Conservation (phyloP, 2,113 vertebrate species). For the Ifrita kowaldi region DNA sequence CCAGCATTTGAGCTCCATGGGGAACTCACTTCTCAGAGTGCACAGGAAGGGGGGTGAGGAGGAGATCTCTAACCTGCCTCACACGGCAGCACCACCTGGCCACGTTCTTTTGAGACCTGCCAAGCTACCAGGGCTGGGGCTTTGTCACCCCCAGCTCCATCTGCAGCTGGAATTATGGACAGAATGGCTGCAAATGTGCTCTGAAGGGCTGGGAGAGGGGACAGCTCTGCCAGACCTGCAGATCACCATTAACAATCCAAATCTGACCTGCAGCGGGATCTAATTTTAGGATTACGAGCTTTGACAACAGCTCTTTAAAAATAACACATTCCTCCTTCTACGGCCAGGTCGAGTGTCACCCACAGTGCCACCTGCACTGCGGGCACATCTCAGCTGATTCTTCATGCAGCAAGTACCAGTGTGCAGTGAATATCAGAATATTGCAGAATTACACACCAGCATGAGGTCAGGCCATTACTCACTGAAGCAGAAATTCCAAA, state of each 20-base stretch:
- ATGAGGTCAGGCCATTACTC: background rate
- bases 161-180: background rate
- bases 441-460: background rate
- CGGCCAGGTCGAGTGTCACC: background rate
- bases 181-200: background rate
- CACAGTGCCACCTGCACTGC: background rate
- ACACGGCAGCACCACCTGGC: background rate
- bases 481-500: constrained; percentile 5
- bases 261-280: background rate
- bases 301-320: constrained; percentile 31
- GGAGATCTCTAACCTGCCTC: background rate
- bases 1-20: background rate
- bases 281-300: constrained; percentile 49
- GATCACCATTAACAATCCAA: background rate
- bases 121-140: background rate
- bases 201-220: background rate
- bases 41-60: background rate
- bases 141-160: background rate
- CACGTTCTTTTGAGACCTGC: accelerated
- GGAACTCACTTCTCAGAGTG: background rate
- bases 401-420: background rate
- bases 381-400: background rate
- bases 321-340: background rate
- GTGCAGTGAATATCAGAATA: background rate
- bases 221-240: background rate